These are phyloP conservation scores for Colistium nudipinnis DNA, from an alignment of 2,113 vertebrate genomes.

Conservation along the genomic window DNA sequence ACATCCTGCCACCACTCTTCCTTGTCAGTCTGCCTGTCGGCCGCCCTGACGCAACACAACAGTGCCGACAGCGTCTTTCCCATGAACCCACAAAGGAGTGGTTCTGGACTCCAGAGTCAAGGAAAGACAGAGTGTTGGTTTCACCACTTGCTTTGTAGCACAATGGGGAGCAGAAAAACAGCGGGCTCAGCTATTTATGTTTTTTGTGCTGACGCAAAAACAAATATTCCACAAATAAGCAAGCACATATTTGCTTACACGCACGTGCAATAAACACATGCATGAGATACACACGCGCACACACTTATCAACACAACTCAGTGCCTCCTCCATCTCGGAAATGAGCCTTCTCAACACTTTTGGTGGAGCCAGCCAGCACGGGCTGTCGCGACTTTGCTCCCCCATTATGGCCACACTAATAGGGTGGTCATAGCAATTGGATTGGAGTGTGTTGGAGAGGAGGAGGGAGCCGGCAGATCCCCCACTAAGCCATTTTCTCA, in stretches of 20 bases:
- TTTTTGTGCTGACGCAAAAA: constrained; percentile 47
- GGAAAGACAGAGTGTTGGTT: constrained; percentile 26
- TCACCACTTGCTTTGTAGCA: constrained; percentile 46
- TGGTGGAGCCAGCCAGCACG: constrained; percentile 10
- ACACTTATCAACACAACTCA: constrained; percentile 52
- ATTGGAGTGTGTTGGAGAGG: constrained; percentile 20
- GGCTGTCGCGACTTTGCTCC: constrained; percentile 44
- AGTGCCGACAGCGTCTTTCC: constrained; percentile 1
- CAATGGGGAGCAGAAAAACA: constrained; percentile 37
- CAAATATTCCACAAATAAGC: constrained; percentile 14
- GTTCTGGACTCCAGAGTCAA: background rate
- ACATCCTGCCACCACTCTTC: constrained; percentile 53
- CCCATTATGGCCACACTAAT: constrained; percentile 53
- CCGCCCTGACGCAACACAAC: constrained; percentile 18
- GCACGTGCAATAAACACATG: no score
- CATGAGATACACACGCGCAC: no score
- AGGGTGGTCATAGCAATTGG: constrained; percentile 46
- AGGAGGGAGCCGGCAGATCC: background rate
- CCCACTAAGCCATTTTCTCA: constrained; percentile 53
- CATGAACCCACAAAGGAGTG: constrained; percentile 4
- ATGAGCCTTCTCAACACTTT: constrained; percentile 38
- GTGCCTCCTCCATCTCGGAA: constrained; percentile 8
- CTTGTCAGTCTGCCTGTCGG: constrained; percentile 8
- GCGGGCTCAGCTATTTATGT: constrained; percentile 45
- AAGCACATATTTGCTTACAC: constrained; percentile 12